Evolutionary conservation across 2,113 vertebrate species (phyloP), one percentile per base, ranked within the genome.

Genomic region (Leptobrachium leishanense): DNA sequence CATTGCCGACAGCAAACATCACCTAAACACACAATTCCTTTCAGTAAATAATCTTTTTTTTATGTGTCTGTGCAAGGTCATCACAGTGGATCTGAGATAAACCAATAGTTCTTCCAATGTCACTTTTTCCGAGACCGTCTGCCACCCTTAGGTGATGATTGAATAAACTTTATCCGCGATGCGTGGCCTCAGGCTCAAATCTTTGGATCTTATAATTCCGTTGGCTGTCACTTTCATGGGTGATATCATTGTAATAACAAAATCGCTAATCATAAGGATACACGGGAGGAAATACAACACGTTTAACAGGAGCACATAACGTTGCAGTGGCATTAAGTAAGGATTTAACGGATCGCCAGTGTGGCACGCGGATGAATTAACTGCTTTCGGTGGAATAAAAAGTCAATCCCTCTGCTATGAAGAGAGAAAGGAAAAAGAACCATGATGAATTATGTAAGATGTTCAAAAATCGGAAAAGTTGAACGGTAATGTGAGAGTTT

Each of bases 1-100:
- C 65, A 67, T 57, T 10, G 78, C 78, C 78, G 67, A 43, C 20
- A 81, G 78, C 65, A 46, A 68, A 68, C 43, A 62, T 50, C 77
- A 46, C 72, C 40, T 43, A 68, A 54, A 66, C 1, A 64, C 39
- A 42, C 63, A 6, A 63, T 72, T 42, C 67, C 46, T 68, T 50
- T 20, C 5, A 44, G 11, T 15, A 77, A 68, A 74, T 62, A n/a
- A 68, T 74, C 10, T 73, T 41, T 12, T 75, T 40, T 20, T 68
- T 67, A 43, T 81, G 53, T 74, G 53, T 57, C 43, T 42, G 10
- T 46, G 53, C 43, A 68, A 81, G 57, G 70, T 74, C 50, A 74
- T 44, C 53, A 43, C 43, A 68, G n/a, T 68, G 67, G 63, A 40
- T 63, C 43, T 41, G 12, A 64, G 43, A 64, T 15, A 72, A 71